These are phyloP conservation scores for Steinernema scapterisci DNA, from an alignment of 2,888 invertebrate species.

Conservation along the genomic window DNA sequence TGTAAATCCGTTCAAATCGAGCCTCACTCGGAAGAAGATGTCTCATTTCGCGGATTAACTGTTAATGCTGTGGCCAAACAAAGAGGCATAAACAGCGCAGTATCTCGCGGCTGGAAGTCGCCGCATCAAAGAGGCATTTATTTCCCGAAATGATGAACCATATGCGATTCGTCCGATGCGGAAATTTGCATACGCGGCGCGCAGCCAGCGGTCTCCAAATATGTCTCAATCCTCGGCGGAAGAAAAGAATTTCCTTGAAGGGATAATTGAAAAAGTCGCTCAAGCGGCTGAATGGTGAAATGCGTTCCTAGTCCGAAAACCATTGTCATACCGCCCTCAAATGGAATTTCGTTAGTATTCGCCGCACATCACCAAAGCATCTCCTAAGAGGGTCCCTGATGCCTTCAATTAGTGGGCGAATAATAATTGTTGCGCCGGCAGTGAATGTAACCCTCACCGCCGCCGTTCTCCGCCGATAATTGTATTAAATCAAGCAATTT, in stretches of 20 bases:
- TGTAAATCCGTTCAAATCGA: background rate
- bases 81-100: constrained; percentile 8
- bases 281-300: background rate
- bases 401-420: constrained; percentile 18
- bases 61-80: constrained; percentile 22
- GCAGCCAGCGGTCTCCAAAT: background rate
- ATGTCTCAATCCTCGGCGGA: constrained; percentile 5
- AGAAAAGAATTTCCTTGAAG: constrained; percentile 11
- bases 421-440: constrained; percentile 25
- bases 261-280: background rate
- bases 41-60: constrained; percentile 15
- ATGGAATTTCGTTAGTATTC: constrained; percentile 5
- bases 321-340: constrained; percentile 3
- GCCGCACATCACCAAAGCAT: background rate
- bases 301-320: constrained; percentile 18
- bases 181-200: constrained; percentile 21
- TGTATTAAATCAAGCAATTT: constrained; percentile 26
- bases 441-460: background rate
- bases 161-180: constrained; percentile 6
- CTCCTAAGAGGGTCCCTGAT: constrained; percentile 6
- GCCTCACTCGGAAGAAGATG: background rate
- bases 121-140: constrained; percentile 18
- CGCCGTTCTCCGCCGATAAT: constrained; percentile 9
- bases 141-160: constrained; percentile 23
- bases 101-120: background rate